Evolutionary conservation across 2,888 invertebrate species (phyloP).

Genomic region (Dynastes maya): DNA sequence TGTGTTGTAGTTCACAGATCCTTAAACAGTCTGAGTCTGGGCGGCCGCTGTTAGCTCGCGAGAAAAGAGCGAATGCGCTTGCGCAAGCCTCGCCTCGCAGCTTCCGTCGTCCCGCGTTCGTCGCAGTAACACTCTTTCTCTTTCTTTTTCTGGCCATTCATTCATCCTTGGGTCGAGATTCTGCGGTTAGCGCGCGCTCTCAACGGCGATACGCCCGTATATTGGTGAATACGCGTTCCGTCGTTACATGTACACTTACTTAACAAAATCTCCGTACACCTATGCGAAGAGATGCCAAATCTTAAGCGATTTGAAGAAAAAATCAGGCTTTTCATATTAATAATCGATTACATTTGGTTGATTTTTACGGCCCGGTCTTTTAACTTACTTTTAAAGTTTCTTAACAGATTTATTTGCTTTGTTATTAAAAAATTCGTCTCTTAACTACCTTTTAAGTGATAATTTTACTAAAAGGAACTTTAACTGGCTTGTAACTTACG

Average conservation of each 20-base stretch:
- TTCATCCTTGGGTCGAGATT: constrained; percentile 66
- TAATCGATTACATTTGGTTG: too few relatives aligned
- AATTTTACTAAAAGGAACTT: too few relatives aligned
- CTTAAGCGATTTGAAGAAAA: background rate
- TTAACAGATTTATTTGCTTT: too few relatives aligned
- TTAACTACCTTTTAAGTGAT: too few relatives aligned
- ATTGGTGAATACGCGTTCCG: too few relatives aligned
- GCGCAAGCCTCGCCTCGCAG: constrained; percentile 71
- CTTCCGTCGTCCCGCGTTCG: constrained; percentile 60
- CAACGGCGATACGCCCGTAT: background rate
- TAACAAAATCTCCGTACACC: background rate
- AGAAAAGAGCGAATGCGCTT: constrained; percentile 66
- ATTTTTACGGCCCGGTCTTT: too few relatives aligned
- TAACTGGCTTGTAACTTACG: too few relatives aligned
- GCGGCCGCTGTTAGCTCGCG: constrained; percentile 73
- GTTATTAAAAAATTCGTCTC: too few relatives aligned
- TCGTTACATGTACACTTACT: too few relatives aligned
- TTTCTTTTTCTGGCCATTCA: constrained; percentile 61
- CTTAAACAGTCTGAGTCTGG: constrained; percentile 75
- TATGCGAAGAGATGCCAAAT: background rate
- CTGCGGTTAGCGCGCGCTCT: constrained; percentile 70
- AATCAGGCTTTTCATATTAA: too few relatives aligned
- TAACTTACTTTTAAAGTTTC: too few relatives aligned
- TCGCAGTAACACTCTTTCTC: constrained; percentile 58
- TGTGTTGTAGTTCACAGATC: constrained; percentile 74